Evolutionary conservation across 2,888 invertebrate species (phyloP), one percentile per base, ranked within the genome.

Genomic region (Drosophila seclusa): DNA sequence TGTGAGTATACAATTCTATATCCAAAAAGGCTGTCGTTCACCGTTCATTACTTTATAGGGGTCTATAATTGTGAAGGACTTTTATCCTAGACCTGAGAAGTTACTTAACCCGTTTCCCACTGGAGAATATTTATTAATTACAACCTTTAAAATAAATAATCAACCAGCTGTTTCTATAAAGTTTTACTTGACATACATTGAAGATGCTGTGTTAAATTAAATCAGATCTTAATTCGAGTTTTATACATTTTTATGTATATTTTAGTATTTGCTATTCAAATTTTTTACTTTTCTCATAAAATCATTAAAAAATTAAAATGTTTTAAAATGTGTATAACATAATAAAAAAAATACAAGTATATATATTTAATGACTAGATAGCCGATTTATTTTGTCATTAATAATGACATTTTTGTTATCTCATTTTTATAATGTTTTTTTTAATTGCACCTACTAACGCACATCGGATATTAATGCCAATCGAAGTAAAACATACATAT

Each of bases 51-150:
- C 0, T 16, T 27, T 18, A 24, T 27, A 65, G 50, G 63, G 40
- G 1, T 1, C 0, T 4, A 3, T 13, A 27, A 4, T 1, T 4
- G 1, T 66, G 2, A 66, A 64, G 21, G 11, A 34, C 6, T 52
- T 50, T 21, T 69, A 78, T 16, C 60, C 55, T 6, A 54, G 11
- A 7, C 3, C 32, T 16, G 60, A 68, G 5, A 59, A n/a, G 29
- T 31, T 78, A 1, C 54, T 58, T 0, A 21, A 24, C 13, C 31
- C 45, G 0, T 10, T 79, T 5, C 75, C 80, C 34, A 71, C 58
- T 4, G 78, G 65, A 2, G 68, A 68, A 6, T 79, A 75, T 48
- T 11, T 59, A 52, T 13, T 79, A 11, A 64, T 34, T 36, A 3
- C 36, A 24, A 54, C 11, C 11, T 27, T 27, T 11, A 36, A 11